Percentiles rank a stretch among this genome's conserved stretches.
Conservation (phyloP, 2,113 vertebrate genomes). For the Phasianus colchicus region DNA sequence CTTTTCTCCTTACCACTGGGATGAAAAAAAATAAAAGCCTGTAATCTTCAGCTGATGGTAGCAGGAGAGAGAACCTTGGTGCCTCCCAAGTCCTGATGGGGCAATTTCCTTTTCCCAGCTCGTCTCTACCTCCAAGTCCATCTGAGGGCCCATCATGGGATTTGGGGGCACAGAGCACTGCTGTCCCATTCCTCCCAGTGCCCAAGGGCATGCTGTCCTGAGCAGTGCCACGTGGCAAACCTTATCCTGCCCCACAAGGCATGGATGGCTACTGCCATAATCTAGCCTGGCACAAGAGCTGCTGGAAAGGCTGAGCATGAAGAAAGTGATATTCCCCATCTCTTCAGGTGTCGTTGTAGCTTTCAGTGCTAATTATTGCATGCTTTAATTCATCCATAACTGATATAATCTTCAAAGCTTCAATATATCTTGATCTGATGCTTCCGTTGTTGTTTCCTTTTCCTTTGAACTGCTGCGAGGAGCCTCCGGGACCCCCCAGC, state of each 20-base stretch:
- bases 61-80: background rate
- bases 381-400: conserved; percentile 3
- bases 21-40: background rate
- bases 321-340: background rate
- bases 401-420: background rate
- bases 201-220: background rate
- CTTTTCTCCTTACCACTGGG: background rate
- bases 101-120: conserved; percentile 7
- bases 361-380: background rate
- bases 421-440: background rate
- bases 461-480: conserved; percentile 37
- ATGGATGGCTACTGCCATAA: fast-evolving
- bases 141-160: background rate
- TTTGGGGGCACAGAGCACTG: background rate
- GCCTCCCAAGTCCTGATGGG: background rate
- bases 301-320: background rate
- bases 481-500: conserved; percentile 10
- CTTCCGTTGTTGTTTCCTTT: background rate
- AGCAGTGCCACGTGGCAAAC: background rate
- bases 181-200: fast-evolving
- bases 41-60: background rate
- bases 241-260: fast-evolving
- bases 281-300: background rate
- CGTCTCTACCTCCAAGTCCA: conserved; percentile 26
- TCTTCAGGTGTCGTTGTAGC: background rate